A percentile compares a stretch with the other conserved stretches of the same genome.
Conservation (phyloP, 2,888 invertebrate species). For the Stegophylla sp. region DNA sequence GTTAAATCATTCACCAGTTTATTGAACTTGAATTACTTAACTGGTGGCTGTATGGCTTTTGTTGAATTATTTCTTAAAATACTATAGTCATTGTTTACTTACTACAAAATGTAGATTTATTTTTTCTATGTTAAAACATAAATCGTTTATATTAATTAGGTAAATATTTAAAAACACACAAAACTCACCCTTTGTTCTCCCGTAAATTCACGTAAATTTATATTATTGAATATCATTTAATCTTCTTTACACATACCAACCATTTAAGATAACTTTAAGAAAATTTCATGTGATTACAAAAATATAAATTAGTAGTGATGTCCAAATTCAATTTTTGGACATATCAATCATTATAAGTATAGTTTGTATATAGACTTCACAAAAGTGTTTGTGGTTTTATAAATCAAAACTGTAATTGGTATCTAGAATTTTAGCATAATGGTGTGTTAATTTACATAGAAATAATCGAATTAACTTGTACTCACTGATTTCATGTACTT, state of each 20-base stretch:
- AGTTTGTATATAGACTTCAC: too few species aligned
- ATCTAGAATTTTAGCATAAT: too few species aligned
- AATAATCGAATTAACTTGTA: too few species aligned
- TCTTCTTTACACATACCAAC: neutral
- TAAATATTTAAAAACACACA: neutral
- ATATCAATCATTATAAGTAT: too few species aligned
- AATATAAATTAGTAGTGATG: too few species aligned
- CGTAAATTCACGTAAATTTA: neutral
- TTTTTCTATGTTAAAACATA: neutral
- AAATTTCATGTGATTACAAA: too few species aligned
- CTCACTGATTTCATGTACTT: too few species aligned
- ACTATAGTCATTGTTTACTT: neutral
- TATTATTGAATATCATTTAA: neutral
- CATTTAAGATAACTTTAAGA: too few species aligned
- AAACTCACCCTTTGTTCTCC: neutral
- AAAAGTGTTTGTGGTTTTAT: too few species aligned
- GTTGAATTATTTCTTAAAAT: neutral
- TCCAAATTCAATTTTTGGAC: too few species aligned
- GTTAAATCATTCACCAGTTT: neutral
- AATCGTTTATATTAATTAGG: neutral
- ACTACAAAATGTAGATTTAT: neutral
- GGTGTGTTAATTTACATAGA: too few species aligned
- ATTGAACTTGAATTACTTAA: conserved; percentile 5
- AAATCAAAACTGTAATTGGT: too few species aligned
- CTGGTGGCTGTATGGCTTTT: neutral